Evolutionary conservation across 2,888 invertebrate genomes (phyloP).

Genomic region (Drosophila helvetica): DNA sequence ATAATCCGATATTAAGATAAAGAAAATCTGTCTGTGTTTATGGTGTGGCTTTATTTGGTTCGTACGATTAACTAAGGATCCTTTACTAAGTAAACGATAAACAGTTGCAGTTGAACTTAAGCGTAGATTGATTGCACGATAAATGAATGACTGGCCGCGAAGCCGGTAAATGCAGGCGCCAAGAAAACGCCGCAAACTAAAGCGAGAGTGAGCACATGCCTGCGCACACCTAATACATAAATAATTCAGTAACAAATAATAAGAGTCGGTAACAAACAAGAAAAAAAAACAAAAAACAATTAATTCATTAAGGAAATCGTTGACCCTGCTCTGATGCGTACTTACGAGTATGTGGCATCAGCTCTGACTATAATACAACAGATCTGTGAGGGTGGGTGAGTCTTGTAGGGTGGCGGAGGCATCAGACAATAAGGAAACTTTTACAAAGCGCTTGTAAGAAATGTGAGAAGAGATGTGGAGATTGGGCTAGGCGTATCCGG

Average conservation of each 20-base stretch:
- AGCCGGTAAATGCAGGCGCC: slow-evolving; percentile 57
- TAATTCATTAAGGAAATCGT: slow-evolving; percentile 24
- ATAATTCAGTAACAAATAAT: slow-evolving; percentile 36
- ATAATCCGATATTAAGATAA: no score
- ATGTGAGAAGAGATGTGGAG: slow-evolving; percentile 39
- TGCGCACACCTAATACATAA: slow-evolving; percentile 31
- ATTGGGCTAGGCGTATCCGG: slow-evolving; percentile 66
- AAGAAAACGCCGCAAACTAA: slow-evolving; percentile 38
- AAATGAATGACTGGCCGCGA: slow-evolving; percentile 52
- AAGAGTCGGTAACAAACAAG: neutral
- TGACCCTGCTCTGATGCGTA: neutral
- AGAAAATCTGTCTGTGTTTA: slow-evolving; percentile 16
- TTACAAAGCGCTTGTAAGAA: slow-evolving; percentile 55
- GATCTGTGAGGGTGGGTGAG: neutral
- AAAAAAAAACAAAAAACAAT: neutral
- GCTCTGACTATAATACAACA: slow-evolving; percentile 6
- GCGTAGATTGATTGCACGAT: slow-evolving; percentile 69
- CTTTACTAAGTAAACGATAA: slow-evolving; percentile 55
- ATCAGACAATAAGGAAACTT: slow-evolving; percentile 54
- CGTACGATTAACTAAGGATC: slow-evolving; percentile 42
- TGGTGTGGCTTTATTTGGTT: slow-evolving; percentile 45
- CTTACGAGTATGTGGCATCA: slow-evolving; percentile 1
- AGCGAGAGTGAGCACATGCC: slow-evolving; percentile 27
- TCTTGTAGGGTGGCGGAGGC: slow-evolving; percentile 1
- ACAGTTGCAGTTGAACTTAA: slow-evolving; percentile 64